Conservation (phyloP, 2,113 vertebrate genomes). For the Prunella himalayana region DNA sequence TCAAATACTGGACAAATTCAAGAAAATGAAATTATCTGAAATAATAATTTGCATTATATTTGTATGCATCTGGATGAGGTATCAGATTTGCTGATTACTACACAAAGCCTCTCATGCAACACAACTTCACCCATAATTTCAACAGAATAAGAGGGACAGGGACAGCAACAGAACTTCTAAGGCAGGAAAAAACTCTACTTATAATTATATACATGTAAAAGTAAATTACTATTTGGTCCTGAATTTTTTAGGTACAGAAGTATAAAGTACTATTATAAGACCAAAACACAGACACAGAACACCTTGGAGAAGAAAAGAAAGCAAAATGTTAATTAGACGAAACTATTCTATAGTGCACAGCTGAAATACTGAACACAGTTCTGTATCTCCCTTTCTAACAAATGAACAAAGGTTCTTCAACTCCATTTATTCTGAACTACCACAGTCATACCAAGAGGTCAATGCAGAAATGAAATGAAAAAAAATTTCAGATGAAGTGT, state of each 20-base stretch:
- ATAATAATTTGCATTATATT: neutral
- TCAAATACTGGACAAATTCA: neutral
- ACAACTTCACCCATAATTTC: neutral
- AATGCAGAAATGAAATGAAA: neutral
- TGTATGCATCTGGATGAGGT: neutral
- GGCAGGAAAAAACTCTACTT: neutral
- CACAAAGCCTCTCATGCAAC: neutral
- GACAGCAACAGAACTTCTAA: neutral
- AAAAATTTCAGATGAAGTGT: neutral
- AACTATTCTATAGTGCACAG: neutral
- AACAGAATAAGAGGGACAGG: neutral
- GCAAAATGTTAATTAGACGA: neutral
- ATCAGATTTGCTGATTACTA: neutral
- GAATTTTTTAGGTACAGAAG: neutral
- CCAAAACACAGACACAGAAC: neutral
- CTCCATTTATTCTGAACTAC: neutral
- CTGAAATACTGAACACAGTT: neutral
- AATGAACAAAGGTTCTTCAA: neutral
- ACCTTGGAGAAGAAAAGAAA: neutral
- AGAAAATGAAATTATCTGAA: neutral
- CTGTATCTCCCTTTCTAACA: neutral
- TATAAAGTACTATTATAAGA: neutral
- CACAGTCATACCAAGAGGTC: neutral
- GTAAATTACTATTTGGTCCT: neutral
- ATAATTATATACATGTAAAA: neutral